These are phyloP conservation scores for Brachypalpus laphriformis DNA, from an alignment of 2,888 invertebrate species.

Conservation along the genomic window DNA sequence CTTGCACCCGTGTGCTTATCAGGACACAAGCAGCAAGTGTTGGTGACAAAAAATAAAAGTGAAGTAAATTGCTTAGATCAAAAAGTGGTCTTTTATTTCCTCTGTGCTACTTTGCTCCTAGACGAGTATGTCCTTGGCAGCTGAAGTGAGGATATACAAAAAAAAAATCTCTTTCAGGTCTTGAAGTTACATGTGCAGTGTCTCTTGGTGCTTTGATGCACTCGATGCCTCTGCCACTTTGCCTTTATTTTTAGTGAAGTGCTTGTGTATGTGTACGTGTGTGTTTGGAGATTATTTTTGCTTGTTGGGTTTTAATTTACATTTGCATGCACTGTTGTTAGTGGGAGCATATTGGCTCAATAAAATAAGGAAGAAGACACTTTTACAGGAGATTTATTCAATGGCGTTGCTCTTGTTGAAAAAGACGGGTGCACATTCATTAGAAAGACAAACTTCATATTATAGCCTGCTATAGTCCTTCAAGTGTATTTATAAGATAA, in stretches of 20 bases:
- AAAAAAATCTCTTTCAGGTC: not conserved
- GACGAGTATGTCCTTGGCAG: slow-evolving; percentile 46
- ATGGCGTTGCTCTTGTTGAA: not conserved
- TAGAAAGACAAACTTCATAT: too few relatives aligned
- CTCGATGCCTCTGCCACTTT: slow-evolving; percentile 28
- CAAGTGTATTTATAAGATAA: too few relatives aligned
- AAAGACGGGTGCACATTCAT: not conserved
- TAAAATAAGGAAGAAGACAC: slow-evolving; percentile 27
- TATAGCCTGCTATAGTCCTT: too few relatives aligned
- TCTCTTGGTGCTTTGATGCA: slow-evolving; percentile 22
- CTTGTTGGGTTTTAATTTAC: slow-evolving; percentile 13
- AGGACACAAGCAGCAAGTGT: slow-evolving; percentile 34
- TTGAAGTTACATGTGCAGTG: slow-evolving; percentile 47
- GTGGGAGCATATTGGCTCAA: slow-evolving; percentile 1
- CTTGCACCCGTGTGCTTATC: slow-evolving; percentile 59
- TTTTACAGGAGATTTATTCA: not conserved
- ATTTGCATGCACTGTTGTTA: not conserved
- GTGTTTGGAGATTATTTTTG: not conserved
- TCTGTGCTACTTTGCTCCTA: slow-evolving; percentile 41
- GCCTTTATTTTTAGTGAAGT: not conserved
- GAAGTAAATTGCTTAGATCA: slow-evolving; percentile 59
- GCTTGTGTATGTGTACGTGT: not conserved
- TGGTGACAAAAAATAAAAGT: slow-evolving; percentile 14
- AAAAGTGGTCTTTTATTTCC: slow-evolving; percentile 19
- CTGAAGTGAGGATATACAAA: slow-evolving; percentile 35